Percentiles rank a stretch among this genome's conserved stretches.
Evolutionary conservation across 2,888 invertebrate genomes (phyloP).

Genomic region (Caenorhabditis macrosperma): DNA sequence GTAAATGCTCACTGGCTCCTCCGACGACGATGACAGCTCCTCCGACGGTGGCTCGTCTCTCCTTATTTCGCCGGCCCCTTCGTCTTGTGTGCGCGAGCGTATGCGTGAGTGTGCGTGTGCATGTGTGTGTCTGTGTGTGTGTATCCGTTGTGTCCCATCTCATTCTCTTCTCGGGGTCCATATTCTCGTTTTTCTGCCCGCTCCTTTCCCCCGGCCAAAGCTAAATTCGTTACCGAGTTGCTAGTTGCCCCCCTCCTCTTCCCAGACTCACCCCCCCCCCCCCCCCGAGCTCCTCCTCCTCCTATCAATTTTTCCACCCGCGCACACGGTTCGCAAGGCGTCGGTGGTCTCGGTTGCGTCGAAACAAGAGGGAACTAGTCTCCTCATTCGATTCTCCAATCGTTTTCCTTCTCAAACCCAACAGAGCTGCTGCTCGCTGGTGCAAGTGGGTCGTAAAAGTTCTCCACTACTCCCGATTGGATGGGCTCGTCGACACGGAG

Average conservation of each 20-base stretch:
- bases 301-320: conserved; percentile 20
- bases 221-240: conserved; percentile 60
- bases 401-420: conserved; percentile 3
- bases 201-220: conserved; percentile 33
- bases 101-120: background rate
- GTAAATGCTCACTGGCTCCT: conserved; percentile 19
- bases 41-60: background rate
- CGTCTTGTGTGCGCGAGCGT: conserved; percentile 16
- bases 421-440: conserved; percentile 10
- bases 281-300: no score
- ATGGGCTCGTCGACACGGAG: conserved; percentile 10
- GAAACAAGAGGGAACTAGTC: background rate
- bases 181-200: conserved; percentile 55
- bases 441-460: conserved; percentile 49
- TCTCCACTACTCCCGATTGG: no score
- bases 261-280: conserved; percentile 19
- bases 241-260: conserved; percentile 46
- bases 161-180: conserved; percentile 55
- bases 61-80: background rate
- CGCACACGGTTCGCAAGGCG: background rate
- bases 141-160: conserved; percentile 53
- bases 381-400: background rate
- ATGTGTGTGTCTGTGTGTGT: conserved; percentile 6
- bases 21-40: no score
- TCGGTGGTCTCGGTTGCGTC: no score